phyloP scores from a whole-genome alignment of 2,888 invertebrate species.

The Drosophila differens region DNA sequence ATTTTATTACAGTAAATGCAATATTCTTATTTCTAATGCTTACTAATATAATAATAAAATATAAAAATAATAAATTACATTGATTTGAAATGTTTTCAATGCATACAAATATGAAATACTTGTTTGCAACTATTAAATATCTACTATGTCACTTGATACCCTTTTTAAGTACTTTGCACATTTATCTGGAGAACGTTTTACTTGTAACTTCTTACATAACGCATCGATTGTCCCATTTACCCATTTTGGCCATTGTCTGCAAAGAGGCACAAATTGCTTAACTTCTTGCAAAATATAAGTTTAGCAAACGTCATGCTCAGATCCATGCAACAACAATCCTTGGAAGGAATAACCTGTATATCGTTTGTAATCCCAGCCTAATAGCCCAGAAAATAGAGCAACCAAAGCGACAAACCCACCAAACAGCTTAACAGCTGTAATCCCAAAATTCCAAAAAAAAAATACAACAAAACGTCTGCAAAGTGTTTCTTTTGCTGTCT shows the following conservation, averaged over 20 bases:
- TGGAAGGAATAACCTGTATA: slow-evolving; percentile 48
- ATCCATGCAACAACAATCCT: slow-evolving; percentile 31
- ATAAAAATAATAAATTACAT: not conserved
- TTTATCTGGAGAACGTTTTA: slow-evolving; percentile 42
- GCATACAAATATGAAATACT: not conserved
- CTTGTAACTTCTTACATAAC: slow-evolving; percentile 69
- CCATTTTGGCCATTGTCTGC: slow-evolving; percentile 31
- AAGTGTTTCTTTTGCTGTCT: slow-evolving; percentile 53
- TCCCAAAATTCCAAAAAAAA: slow-evolving; percentile 64
- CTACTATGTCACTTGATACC: slow-evolving; percentile 4
- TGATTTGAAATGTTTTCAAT: not conserved
- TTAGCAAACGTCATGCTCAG: slow-evolving; percentile 55
- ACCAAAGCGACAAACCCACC: slow-evolving; percentile 56
- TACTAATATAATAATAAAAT: not conserved
- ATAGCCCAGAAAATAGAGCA: slow-evolving; percentile 62
- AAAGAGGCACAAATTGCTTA: slow-evolving; percentile 66
- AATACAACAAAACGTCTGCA: slow-evolving; percentile 58
- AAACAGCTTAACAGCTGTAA: slow-evolving; percentile 76
- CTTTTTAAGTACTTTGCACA: slow-evolving; percentile 15
- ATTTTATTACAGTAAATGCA: not conserved
- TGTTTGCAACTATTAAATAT: not conserved
- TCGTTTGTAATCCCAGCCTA: slow-evolving; percentile 53
- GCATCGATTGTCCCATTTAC: slow-evolving; percentile 29
- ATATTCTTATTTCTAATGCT: not conserved
- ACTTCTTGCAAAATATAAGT: slow-evolving; percentile 56